These are phyloP conservation scores for Eclectus roratus DNA, from an alignment of 2,113 vertebrate genomes.

Conservation along the genomic window DNA sequence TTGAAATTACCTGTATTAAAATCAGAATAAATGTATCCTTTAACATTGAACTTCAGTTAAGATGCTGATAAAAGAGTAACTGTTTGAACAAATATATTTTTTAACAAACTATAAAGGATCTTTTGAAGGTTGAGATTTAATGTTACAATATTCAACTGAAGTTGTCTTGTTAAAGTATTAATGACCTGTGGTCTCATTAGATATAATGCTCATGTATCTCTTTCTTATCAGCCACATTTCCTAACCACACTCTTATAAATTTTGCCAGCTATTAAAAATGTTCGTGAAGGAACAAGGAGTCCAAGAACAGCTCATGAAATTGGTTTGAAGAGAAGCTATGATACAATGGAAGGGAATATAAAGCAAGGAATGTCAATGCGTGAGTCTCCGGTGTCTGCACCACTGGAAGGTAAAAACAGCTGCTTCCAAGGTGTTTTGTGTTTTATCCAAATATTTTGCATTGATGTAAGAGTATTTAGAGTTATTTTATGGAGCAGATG, in stretches of 20 bases:
- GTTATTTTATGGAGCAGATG: not conserved
- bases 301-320: conserved; percentile 90
- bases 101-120: not conserved
- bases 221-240: not conserved
- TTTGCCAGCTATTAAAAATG: conserved; percentile 90
- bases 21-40: not conserved
- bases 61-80: not conserved
- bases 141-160: not conserved
- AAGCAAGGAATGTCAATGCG: conserved; percentile 84
- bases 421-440: not conserved
- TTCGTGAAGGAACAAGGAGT: conserved; percentile 93
- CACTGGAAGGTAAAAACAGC: conserved; percentile 84
- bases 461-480: not conserved
- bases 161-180: not conserved
- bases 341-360: conserved; percentile 90
- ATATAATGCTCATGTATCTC: not conserved
- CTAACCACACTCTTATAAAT: not conserved
- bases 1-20: not conserved
- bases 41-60: not conserved
- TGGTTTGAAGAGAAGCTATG: conserved; percentile 87
- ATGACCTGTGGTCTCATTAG: not conserved
- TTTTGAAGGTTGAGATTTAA: not conserved
- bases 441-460: not conserved
- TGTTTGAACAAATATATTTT: not conserved
- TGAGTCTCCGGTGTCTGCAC: conserved; percentile 84